Conservation (phyloP, 2,888 invertebrate species). For the Isoperla grammatica region DNA sequence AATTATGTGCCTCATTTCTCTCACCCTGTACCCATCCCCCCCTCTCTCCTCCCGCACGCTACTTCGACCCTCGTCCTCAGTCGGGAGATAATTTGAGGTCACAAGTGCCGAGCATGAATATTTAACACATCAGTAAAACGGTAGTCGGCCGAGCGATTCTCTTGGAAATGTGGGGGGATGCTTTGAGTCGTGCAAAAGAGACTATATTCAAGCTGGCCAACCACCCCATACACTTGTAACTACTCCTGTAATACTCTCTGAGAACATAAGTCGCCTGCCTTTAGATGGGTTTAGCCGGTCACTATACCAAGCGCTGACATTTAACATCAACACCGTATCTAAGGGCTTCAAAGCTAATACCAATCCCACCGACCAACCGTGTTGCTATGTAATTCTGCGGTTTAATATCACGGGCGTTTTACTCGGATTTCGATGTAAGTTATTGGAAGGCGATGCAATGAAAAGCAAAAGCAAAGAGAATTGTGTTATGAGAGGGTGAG, state of each 20-base stretch:
- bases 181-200: constrained; percentile 26
- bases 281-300: constrained; percentile 17
- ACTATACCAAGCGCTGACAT: constrained; percentile 13
- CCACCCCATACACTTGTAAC: constrained; percentile 23
- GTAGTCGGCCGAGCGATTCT: constrained; percentile 20
- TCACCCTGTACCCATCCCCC: constrained; percentile 21
- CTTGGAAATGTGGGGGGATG: constrained; percentile 22
- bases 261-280: constrained; percentile 22
- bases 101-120: constrained; percentile 30
- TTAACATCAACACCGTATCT: constrained; percentile 13
- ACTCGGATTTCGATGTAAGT: constrained; percentile 13
- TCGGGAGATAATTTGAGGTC: constrained; percentile 30
- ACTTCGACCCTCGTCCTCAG: constrained; percentile 23
- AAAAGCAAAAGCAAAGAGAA: constrained; percentile 8
- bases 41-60: constrained; percentile 20
- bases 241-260: constrained; percentile 23
- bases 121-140: constrained; percentile 30
- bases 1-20: constrained; percentile 32
- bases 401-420: constrained; percentile 9
- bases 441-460: background rate
- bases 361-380: background rate
- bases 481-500: constrained; percentile 4
- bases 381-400: constrained; percentile 7
- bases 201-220: constrained; percentile 13
- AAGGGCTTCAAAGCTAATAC: constrained; percentile 14